Conservation (phyloP, 2,888 invertebrate species). For the Busseola fusca region DNA sequence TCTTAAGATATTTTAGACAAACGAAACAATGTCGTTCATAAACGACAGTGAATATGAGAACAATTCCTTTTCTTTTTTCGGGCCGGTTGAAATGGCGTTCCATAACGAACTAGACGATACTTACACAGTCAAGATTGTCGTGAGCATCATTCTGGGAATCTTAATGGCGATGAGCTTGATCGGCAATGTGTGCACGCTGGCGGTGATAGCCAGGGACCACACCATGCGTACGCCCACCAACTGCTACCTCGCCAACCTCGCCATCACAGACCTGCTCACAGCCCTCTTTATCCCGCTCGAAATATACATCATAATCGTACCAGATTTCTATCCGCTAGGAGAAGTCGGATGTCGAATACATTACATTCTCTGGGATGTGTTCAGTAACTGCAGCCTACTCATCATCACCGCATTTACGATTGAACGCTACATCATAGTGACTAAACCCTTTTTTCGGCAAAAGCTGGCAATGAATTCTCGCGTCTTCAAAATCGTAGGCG, state of each 20-base stretch:
- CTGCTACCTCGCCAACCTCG: slow-evolving; percentile 94
- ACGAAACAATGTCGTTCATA: slow-evolving; percentile 47
- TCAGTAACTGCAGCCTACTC: slow-evolving; percentile 94
- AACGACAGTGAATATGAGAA: slow-evolving; percentile 70
- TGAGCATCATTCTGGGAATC: slow-evolving; percentile 88
- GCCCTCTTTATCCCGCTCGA: slow-evolving; percentile 93
- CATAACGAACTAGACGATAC: slow-evolving; percentile 64
- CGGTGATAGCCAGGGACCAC: slow-evolving; percentile 92
- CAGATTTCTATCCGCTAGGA: slow-evolving; percentile 92
- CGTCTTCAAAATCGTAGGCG: slow-evolving; percentile 91
- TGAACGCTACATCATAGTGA: slow-evolving; percentile 95
- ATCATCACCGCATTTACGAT: slow-evolving; percentile 96
- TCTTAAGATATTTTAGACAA: slow-evolving; percentile 5
- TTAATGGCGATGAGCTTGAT: slow-evolving; percentile 92
- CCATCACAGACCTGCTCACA: slow-evolving; percentile 93
- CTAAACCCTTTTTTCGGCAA: slow-evolving; percentile 94
- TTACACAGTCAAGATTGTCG: slow-evolving; percentile 86
- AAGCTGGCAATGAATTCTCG: slow-evolving; percentile 93
- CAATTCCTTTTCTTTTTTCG: slow-evolving; percentile 76
- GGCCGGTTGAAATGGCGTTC: slow-evolving; percentile 77
- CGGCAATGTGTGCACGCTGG: slow-evolving; percentile 93
- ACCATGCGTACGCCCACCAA: slow-evolving; percentile 95
- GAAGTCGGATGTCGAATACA: slow-evolving; percentile 93
- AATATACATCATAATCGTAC: slow-evolving; percentile 93
- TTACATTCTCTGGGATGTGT: slow-evolving; percentile 94